phyloP scores from a whole-genome alignment of 1,140 invertebrate species.

The Zaprionus tsacasi region DNA sequence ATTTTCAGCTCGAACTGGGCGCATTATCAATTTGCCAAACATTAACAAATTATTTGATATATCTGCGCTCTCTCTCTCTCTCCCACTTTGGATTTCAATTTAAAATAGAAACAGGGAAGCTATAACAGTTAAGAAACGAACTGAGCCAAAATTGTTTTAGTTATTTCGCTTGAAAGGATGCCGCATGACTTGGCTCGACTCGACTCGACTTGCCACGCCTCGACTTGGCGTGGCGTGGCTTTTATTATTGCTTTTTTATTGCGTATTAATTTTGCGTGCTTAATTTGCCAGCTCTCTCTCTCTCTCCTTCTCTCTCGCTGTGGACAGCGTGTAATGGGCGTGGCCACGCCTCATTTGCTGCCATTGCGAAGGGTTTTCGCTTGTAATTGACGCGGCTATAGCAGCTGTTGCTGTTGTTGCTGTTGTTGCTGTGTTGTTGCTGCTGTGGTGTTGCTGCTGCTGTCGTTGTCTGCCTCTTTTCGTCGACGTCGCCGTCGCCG shows the following conservation, averaged over 20 bases:
- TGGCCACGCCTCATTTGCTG: slow-evolving; percentile 42
- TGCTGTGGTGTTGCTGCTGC: slow-evolving; percentile 14
- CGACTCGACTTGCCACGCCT: slow-evolving; percentile 1
- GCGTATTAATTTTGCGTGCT: slow-evolving; percentile 83
- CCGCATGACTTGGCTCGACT: neutral
- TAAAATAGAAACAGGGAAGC: slow-evolving; percentile 29
- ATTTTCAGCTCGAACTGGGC: slow-evolving; percentile 35
- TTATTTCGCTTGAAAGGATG: slow-evolving; percentile 40
- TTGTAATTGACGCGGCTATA: slow-evolving; percentile 75
- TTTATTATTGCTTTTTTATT: slow-evolving; percentile 83
- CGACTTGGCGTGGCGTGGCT: slow-evolving; percentile 47
- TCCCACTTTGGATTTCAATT: slow-evolving; percentile 26
- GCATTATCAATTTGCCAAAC: slow-evolving; percentile 45
- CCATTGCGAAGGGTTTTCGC: slow-evolving; percentile 56
- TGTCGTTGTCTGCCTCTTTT: slow-evolving; percentile 29
- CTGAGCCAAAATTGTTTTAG: slow-evolving; percentile 68
- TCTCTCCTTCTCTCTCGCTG: slow-evolving; percentile 10
- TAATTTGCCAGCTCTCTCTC: slow-evolving; percentile 64
- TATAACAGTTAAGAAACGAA: slow-evolving; percentile 55
- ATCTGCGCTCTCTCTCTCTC: neutral
- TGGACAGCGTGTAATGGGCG: slow-evolving; percentile 31
- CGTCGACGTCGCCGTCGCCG: slow-evolving; percentile 9
- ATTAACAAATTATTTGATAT: slow-evolving; percentile 75
- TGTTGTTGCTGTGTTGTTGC: slow-evolving; percentile 29
- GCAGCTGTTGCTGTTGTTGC: slow-evolving; percentile 22